phyloP scores from a whole-genome alignment of 2,888 invertebrate genomes.

The Athripsodes cinereus region DNA sequence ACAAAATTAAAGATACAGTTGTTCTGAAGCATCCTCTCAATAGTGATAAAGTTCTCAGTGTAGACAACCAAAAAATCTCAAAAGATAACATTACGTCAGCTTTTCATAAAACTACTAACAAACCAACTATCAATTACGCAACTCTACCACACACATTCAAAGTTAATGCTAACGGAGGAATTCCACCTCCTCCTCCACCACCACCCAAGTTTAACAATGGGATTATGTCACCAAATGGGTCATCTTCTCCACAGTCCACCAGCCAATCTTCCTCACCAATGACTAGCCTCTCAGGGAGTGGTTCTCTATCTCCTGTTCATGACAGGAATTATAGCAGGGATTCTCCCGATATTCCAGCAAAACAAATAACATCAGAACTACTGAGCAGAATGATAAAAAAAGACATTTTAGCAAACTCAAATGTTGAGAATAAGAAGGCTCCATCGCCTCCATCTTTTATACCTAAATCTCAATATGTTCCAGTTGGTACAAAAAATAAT shows the following conservation, averaged over 20 bases:
- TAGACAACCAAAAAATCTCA: conserved; percentile 1
- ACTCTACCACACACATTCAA: conserved; percentile 10
- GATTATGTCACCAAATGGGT: conserved; percentile 12
- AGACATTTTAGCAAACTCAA: conserved; percentile 29
- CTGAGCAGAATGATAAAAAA: conserved; percentile 31
- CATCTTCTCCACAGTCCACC: conserved; percentile 19
- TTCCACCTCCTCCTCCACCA: conserved; percentile 29
- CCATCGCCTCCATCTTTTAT: background rate
- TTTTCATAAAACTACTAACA: background rate
- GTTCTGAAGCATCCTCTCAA: conserved; percentile 49
- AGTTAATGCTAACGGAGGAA: conserved; percentile 16
- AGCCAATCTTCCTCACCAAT: conserved; percentile 32
- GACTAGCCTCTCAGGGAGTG: conserved; percentile 24
- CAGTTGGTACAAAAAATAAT: background rate
- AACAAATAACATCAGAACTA: conserved; percentile 23
- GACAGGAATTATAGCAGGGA: conserved; percentile 14
- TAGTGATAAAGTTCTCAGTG: conserved; percentile 27
- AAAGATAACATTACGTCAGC: background rate
- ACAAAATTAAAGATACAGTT: conserved; percentile 49
- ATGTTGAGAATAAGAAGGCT: conserved; percentile 24
- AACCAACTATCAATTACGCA: background rate
- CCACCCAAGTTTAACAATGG: conserved; percentile 25
- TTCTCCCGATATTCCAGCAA: conserved; percentile 19
- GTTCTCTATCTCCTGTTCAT: conserved; percentile 25
- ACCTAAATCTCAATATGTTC: background rate